phyloP scores from a whole-genome alignment of 2,888 invertebrate species.

The Teinopalpus imperialis region DNA sequence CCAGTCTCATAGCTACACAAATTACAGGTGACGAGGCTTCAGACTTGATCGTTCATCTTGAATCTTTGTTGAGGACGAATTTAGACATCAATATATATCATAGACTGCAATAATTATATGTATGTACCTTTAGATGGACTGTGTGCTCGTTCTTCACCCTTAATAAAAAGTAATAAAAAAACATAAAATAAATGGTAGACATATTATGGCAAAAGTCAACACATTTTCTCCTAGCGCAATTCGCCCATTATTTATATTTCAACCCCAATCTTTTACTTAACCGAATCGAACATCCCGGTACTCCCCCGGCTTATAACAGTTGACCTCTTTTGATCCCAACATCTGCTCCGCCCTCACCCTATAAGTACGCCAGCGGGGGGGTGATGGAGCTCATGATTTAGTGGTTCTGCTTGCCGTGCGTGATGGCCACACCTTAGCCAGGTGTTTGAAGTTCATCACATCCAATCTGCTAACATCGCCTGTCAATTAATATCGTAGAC shows the following conservation, averaged over 20 bases:
- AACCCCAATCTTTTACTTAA: slow-evolving; percentile 27
- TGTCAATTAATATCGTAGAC: slow-evolving; percentile 26
- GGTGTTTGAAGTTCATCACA: slow-evolving; percentile 29
- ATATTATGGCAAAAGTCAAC: slow-evolving; percentile 14
- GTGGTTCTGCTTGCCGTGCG: slow-evolving; percentile 18
- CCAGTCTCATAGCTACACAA: no score
- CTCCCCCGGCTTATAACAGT: slow-evolving; percentile 12
- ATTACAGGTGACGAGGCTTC: no score
- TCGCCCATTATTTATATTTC: slow-evolving; percentile 24
- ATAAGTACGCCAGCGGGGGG: background rate
- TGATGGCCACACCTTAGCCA: slow-evolving; percentile 29
- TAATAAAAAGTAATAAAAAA: no score
- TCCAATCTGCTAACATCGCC: slow-evolving; percentile 29
- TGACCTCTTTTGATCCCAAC: slow-evolving; percentile 20
- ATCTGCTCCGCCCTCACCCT: slow-evolving; percentile 8
- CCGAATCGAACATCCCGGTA: slow-evolving; percentile 23
- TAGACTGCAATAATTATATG: no score
- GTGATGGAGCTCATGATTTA: background rate
- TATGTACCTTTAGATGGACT: no score
- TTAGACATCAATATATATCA: no score
- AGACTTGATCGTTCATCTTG: no score
- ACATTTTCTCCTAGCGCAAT: slow-evolving; percentile 12
- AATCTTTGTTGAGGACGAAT: no score
- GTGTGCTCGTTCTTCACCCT: no score
- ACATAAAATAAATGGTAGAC: background rate